Evolutionary conservation across 2,797 vertebrate species (phyloP), one percentile per base, ranked within the genome.

Genomic region (Acipenser oxyrinchus): DNA sequence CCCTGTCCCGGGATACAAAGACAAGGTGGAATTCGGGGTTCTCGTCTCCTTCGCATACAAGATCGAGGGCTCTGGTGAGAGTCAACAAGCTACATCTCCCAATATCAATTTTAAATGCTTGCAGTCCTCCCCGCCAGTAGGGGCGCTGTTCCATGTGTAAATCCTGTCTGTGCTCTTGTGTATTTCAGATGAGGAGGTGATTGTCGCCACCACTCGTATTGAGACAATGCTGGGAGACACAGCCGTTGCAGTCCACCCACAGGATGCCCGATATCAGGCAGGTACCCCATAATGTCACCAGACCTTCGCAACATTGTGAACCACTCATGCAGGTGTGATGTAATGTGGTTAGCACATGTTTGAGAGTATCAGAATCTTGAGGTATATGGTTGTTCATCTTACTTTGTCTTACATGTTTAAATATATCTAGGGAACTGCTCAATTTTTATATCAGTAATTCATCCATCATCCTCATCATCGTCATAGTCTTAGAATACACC

Each of bases 181-280:
- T 48, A 60, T 72, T 65, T 67, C 15, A 93, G 92, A 86, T 5
- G 93, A 94, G 69, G 94, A 96, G 76, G 91, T 96, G 52, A 80
- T 94, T 0, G 94, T 97, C 69, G 94, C 95, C 0, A 97, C 95
- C 0, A 97, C 95, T 7, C 92, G 94, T 81, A 88, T 96, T 0
- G 95, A 97, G 86, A 96, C 94, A 0, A 97, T 96, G 95, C 76
- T 97, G 69, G 95, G 95, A 12, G 95, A 97, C 51, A 87, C 90
- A 1, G 95, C 90, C 0, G 84, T 96, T 1, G 94, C 94, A 0
- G 92, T 97, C 18, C 94, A 97, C 76, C 94, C 94, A 0, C 58
- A 78, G 6, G 95, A 97, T 62, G 58, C 87, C 72, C 86, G 94
- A 67, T 97, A 95, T 76, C 89, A 91, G 86, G 90, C 90, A 50